Evolutionary conservation across 2,797 vertebrate species (phyloP), one percentile per base, ranked within the genome.

Genomic region (Setipinna tenuifilis): DNA sequence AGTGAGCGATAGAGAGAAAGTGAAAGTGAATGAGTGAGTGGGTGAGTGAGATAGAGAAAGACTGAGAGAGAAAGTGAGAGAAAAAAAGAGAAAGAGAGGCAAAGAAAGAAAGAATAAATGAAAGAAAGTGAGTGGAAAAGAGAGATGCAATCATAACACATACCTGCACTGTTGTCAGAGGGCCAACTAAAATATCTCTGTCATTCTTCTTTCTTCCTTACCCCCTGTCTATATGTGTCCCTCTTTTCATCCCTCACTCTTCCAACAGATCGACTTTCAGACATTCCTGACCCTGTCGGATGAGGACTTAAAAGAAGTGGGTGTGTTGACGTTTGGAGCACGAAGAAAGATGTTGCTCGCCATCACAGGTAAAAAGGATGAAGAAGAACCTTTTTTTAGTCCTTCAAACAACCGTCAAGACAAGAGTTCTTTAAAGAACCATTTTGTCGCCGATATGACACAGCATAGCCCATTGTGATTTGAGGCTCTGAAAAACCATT

Each of bases 281-380:
- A 96, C 95, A 0, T 96, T 96, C 90, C 93, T 96, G 83, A 96
- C 95, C 3, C 94, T 96, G 85, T 96, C 96, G 68, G 96, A 96
- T 17, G 95, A 96, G 3, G 96, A 96, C 87, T 93, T 96, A 84
- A 96, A 96, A 87, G 96, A 96, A 91, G 95, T 96, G 61, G 96
- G 96, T 0, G 93, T 96, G 80, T 92, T 90, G 85, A 96, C 96
- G 1, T 96, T 96, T 46, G 96, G 96, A 83, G 96, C 96, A 59
- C 91, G 96, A 75, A 94, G 96, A 88, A 96, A 96, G 91, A 96
- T 96, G 96, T 82, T 96, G 12, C 25, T 96, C 88, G 94, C 95
- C 58, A 96, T 96, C 87, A 91, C 94, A 88, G 96, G 96, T 96
- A 87, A 93, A 88, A 31, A 14, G n/a, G 25, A 17, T 71, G 61